phyloP scores from a whole-genome alignment of 1,140 invertebrate species.

The Portunus trituberculatus region DNA sequence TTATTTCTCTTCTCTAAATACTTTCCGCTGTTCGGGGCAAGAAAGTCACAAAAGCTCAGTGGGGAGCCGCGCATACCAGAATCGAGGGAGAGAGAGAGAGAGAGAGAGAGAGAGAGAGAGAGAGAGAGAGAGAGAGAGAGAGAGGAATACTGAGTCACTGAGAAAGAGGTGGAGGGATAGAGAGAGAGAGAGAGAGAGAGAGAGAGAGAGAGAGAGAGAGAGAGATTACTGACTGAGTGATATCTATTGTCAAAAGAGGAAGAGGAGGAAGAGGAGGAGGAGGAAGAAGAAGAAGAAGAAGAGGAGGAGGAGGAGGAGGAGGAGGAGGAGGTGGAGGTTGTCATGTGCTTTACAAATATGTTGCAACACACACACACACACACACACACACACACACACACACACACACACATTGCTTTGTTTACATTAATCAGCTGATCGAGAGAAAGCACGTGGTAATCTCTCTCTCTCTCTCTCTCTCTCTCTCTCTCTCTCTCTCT shows the following conservation, averaged over 20 bases:
- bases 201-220: conserved; percentile 49
- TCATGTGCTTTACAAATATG: neutral
- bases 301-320: conserved; percentile 23
- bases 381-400: no score
- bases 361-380: conserved; percentile 18
- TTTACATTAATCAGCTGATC: no score
- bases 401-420: neutral
- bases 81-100: no score
- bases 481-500: conserved; percentile 25
- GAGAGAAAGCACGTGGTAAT: neutral
- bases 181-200: conserved; percentile 44
- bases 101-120: no score
- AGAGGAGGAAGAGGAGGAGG: no score
- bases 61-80: no score
- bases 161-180: neutral
- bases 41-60: no score
- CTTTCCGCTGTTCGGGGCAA: no score
- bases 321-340: neutral
- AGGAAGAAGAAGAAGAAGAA: neutral
- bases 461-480: neutral
- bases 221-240: neutral
- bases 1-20: no score
- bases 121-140: no score
- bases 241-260: neutral
- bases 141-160: no score